Base-by-base conservation (phyloP, 2,113 vertebrate species). In the Pungitius pungitius region DNA sequence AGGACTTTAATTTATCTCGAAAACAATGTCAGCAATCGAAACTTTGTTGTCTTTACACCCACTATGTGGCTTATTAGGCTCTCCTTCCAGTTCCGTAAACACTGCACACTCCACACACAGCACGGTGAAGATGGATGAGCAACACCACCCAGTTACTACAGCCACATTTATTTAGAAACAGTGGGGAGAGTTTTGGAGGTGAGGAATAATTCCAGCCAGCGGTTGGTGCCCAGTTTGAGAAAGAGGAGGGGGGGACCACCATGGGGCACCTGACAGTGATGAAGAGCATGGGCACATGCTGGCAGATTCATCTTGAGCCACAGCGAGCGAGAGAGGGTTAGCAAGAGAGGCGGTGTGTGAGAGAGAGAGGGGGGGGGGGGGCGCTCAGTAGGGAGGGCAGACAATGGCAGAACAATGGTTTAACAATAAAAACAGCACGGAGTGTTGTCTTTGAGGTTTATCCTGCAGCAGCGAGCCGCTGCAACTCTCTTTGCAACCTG, bases 101-200 rank as follows among this genome's bases (percentile, higher is more conserved):
- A 85, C 73, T 64, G 73, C 83, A 75, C 87, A 80, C 80, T 60
- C 78, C 58, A 71, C 83, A 78, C 80, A 76, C 67, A 47, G 45
- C 85, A 61, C 45, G 18, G 86, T 80, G 89, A 95, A 96, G 95
- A 96, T 94, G 93, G 95, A 97, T 95, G 93, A 93, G 91, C 84
- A 92, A 89, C 94, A 93, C 89, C 91, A 91, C 92, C 90, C 82
- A 92, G 91, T 93, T 93, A 88, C 91, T 92, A 92, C 94, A 95
- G 93, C 89, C 93, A 86, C 92, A 94, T 96, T 96, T 96, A 96
- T 97, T 96, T 96, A 94, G 96, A 96, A 94, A 92, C 93, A 91
- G 93, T 93, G 93, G 93, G 94, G 95, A 86, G 90, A 87, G 87
- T 89, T 90, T 94, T 95, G 88, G 91, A 94, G 91, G 89, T 95